Percentiles rank a stretch among this genome's conserved stretches.
Conservation (phyloP, 2,113 vertebrate genomes). For the Fregetta grallaria region DNA sequence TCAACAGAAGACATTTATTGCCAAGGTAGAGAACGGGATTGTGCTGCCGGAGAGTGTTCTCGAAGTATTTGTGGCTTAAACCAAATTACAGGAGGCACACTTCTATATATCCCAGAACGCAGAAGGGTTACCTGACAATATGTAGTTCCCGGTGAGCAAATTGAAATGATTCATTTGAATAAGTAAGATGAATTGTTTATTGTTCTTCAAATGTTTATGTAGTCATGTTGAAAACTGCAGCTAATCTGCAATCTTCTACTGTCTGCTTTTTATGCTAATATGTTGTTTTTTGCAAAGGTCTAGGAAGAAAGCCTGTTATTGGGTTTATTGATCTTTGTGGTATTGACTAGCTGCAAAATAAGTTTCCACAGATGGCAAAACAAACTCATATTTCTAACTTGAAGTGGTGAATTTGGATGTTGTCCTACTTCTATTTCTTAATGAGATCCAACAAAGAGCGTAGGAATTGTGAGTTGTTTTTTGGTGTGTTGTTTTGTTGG, state of each 20-base stretch:
- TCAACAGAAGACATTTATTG: background rate
- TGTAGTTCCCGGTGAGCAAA: background rate
- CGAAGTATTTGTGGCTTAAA: background rate
- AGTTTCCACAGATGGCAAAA: background rate
- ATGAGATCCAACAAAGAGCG: background rate
- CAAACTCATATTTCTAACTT: background rate
- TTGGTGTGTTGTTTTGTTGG: background rate
- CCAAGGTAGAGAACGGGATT: constrained; percentile 29
- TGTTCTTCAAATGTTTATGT: background rate
- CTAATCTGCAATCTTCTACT: background rate
- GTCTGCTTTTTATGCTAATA: constrained; percentile 39
- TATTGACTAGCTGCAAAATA: background rate
- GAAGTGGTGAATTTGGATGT: background rate
- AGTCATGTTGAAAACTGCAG: background rate
- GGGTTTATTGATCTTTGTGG: constrained; percentile 11
- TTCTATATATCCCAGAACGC: background rate
- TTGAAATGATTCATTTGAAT: background rate
- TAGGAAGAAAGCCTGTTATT: background rate
- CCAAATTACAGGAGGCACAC: background rate
- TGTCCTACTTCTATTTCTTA: background rate
- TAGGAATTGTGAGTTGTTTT: background rate
- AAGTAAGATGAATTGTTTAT: background rate
- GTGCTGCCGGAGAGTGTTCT: background rate
- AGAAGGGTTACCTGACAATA: background rate
- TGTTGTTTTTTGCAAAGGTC: background rate